Percentiles rank a stretch among this genome's conserved stretches.
phyloP scores from a whole-genome alignment of 2,797 vertebrate genomes.

The Capromys pilorides region DNA sequence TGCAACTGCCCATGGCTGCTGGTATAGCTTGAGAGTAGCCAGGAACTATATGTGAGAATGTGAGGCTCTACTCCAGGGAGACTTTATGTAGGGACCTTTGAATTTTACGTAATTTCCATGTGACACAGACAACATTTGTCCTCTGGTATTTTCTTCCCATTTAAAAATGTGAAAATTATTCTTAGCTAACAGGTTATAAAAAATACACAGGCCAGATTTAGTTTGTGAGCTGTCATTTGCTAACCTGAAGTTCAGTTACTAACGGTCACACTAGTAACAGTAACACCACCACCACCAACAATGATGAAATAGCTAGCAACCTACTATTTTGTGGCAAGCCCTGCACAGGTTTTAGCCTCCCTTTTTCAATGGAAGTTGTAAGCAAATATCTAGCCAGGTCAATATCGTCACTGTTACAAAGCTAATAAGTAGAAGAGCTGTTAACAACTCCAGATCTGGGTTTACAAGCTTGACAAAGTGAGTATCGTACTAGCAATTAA shows the following conservation, averaged over 20 bases:
- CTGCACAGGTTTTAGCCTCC: not conserved
- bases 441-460: not conserved
- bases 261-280: not conserved
- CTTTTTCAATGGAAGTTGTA: slow-evolving; percentile 10
- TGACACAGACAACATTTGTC: not conserved
- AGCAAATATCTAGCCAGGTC: not conserved
- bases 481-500: not conserved
- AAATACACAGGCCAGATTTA: not conserved
- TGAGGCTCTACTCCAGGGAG: slow-evolving; percentile 11
- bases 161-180: slow-evolving; percentile 41
- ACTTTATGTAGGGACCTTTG: slow-evolving; percentile 38
- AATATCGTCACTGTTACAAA: not conserved
- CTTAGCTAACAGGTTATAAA: not conserved
- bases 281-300: not conserved
- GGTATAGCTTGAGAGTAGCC: not conserved
- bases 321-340: not conserved
- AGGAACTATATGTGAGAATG: not conserved
- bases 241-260: not conserved
- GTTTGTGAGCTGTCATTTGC: not conserved
- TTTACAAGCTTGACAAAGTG: not conserved
- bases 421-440: not conserved
- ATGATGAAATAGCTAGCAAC: not conserved
- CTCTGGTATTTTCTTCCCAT: not conserved
- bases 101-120: not conserved
- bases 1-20: not conserved